Base-by-base conservation (phyloP, 2,113 vertebrate species). In the Callaeas wilsoni region DNA sequence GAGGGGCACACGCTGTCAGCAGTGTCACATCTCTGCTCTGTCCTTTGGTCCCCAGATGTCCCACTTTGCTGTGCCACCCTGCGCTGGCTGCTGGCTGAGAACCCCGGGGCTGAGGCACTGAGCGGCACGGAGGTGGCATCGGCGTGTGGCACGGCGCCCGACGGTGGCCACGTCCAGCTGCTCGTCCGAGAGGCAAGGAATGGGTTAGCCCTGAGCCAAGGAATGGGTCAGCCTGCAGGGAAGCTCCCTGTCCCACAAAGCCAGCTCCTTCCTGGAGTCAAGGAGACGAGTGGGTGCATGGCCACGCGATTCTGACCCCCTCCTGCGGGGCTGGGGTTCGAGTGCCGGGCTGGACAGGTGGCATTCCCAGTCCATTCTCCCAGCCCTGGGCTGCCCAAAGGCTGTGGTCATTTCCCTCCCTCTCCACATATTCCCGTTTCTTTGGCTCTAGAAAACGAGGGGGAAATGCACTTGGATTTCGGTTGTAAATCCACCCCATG, bases 31-130 rank as follows among this genome's bases (percentile, higher is more conserved):
- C 47, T 94, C 52, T 93, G 59, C 91, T 82, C 49, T 91, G 59
- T 95, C 67, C 75, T 89, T 49, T 41, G 33, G 4, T 67, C 27
- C 18, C 13, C 95, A 98, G 98, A 96, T 3, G 46, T 53, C 22
- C 44, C 97, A 2, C 95, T 98, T 64, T 93, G 97, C 96, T 97
- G 94, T 13, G 96, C 97, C 83, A 97, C 98, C 9, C 97, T 99
- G 71, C 97, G 96, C 44, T 99, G 99, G 99, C 97, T 99, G 91
- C 89, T 99, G 41, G 98, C 97, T 0, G 96, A 97, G 84, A 98
- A 96, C 4, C 16, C 95, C 0, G 98, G 95, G 26, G 96, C 86
- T 6, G 96, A 95, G 19, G 64, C 41, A 0, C 76, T 95, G 63
- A 94, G 76, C 57, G 46, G 84, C 22, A 49, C 53, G 20, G 96